phyloP scores from a whole-genome alignment of 1,140 invertebrate genomes.

The Lepidostoma basale region DNA sequence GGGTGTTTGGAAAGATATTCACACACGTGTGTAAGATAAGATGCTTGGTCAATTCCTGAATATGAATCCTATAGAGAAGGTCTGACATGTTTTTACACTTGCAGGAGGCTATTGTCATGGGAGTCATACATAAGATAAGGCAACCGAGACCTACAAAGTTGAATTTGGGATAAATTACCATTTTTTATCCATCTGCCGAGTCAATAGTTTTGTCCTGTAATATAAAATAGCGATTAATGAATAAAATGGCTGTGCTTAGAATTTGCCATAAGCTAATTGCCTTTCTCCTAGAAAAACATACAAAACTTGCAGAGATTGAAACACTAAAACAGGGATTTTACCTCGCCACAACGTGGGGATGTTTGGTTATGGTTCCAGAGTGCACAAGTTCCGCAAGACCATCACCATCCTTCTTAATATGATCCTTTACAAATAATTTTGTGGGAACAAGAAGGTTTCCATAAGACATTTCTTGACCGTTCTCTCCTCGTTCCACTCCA shows the following conservation, averaged over 20 bases:
- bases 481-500: conserved; percentile 80
- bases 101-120: too few species aligned
- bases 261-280: too few species aligned
- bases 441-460: conserved; percentile 82
- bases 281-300: too few species aligned
- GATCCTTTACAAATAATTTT: conserved; percentile 63
- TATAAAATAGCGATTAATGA: conserved; percentile 33
- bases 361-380: conserved; percentile 48
- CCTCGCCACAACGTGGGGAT: conserved; percentile 71
- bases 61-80: too few species aligned
- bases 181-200: conserved; percentile 81
- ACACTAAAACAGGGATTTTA: conserved; percentile 51
- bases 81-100: too few species aligned
- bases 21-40: too few species aligned
- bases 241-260: neutral
- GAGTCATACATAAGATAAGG: too few species aligned
- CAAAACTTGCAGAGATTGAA: too few species aligned
- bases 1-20: too few species aligned
- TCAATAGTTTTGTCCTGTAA: conserved; percentile 85
- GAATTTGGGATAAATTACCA: conserved; percentile 63
- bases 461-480: conserved; percentile 88
- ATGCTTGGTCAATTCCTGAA: too few species aligned
- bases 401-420: conserved; percentile 63
- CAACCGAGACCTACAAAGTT: conserved; percentile 5
- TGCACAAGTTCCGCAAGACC: conserved; percentile 51